phyloP scores from a whole-genome alignment of 2,797 vertebrate genomes.

The Clarias laeviceps region DNA sequence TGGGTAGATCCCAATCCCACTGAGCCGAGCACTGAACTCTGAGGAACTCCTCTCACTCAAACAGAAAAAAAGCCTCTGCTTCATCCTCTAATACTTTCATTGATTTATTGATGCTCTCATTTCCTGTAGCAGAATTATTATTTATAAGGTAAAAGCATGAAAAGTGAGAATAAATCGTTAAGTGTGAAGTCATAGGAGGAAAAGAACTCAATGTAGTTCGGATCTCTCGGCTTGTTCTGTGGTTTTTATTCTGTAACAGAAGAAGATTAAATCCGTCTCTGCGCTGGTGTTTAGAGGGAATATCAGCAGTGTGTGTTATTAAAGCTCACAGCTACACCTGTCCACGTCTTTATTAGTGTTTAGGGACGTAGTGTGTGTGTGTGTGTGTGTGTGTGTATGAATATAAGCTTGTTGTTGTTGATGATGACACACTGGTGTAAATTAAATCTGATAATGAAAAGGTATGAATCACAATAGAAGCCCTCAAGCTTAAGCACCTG shows the following conservation, averaged over 20 bases:
- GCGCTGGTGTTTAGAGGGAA: background rate
- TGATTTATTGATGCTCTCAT: background rate
- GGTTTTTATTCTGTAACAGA: background rate
- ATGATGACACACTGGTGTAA: background rate
- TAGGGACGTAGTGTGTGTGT: background rate
- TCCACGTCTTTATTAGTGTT: background rate
- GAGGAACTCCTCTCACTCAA: background rate
- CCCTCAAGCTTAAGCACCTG: background rate
- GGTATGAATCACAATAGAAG: background rate
- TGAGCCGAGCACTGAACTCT: background rate
- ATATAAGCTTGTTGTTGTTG: background rate
- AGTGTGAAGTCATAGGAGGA: background rate
- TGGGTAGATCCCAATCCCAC: background rate
- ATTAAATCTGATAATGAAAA: background rate
- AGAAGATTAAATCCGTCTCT: background rate
- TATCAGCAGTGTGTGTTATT: background rate
- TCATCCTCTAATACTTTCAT: background rate
- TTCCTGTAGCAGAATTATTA: background rate
- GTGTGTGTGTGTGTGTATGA: background rate
- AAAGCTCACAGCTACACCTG: background rate
- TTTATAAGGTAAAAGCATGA: background rate
- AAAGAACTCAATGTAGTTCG: background rate
- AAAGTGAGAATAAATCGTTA: background rate
- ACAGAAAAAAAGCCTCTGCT: background rate
- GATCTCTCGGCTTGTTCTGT: background rate